These are phyloP conservation scores for Notolabrus celidotus DNA, from an alignment of 2,797 vertebrate genomes.

Conservation along the genomic window DNA sequence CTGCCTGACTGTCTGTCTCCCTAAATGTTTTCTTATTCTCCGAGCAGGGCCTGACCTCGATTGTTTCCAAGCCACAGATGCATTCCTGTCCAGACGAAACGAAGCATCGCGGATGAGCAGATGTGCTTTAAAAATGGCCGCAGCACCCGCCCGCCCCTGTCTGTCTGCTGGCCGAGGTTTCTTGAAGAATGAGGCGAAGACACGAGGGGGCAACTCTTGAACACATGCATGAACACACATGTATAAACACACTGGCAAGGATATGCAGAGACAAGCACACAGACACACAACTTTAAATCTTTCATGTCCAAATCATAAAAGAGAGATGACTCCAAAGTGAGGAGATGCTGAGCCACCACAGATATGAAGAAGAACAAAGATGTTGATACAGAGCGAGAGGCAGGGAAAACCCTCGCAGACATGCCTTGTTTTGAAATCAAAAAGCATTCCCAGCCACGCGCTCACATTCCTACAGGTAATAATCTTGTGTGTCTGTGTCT, in stretches of 20 bases:
- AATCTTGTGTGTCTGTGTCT: conserved; percentile 31
- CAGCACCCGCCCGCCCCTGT: neutral
- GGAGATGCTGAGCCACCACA: neutral
- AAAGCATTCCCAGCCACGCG: conserved; percentile 26
- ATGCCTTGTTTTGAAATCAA: conserved; percentile 28
- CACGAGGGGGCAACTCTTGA: conserved; percentile 34
- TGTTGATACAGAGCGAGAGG: conserved; percentile 4
- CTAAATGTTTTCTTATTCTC: conserved; percentile 70
- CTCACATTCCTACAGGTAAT: conserved; percentile 49
- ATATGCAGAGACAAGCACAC: conserved; percentile 40
- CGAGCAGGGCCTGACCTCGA: conserved; percentile 65
- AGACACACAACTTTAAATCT: conserved; percentile 53
- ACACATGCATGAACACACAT: conserved; percentile 68
- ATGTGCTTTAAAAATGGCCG: conserved; percentile 71
- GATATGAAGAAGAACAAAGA: neutral
- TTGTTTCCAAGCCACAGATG: conserved; percentile 70
- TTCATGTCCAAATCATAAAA: conserved; percentile 60
- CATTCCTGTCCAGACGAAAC: conserved; percentile 62
- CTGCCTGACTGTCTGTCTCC: conserved; percentile 61
- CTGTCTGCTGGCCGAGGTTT: conserved; percentile 20
- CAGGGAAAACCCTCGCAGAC: neutral
- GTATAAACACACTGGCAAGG: conserved; percentile 61
- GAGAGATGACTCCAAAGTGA: conserved; percentile 11
- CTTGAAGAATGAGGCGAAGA: conserved; percentile 14
- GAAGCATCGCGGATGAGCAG: conserved; percentile 50